Conservation (phyloP, 2,888 invertebrate species). For the Formica aserva region DNA sequence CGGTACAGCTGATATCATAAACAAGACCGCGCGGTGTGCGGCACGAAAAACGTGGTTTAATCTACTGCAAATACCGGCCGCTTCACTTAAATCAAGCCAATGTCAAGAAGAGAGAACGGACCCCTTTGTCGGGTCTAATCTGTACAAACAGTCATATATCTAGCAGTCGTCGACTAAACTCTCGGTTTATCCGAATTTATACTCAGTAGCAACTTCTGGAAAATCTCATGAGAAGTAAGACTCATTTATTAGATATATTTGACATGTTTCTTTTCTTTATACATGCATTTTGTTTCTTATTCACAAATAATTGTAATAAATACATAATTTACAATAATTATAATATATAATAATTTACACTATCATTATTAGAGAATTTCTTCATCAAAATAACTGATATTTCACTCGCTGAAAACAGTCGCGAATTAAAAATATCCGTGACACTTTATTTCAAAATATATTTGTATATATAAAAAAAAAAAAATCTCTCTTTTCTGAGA, state of each 20-base stretch:
- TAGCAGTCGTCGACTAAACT: constrained; percentile 58
- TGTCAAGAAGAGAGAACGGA: constrained; percentile 77
- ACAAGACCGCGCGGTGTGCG: constrained; percentile 56
- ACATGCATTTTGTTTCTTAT: background rate
- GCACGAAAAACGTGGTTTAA: constrained; percentile 74
- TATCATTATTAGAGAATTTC: background rate
- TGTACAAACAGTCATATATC: constrained; percentile 81
- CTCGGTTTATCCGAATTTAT: constrained; percentile 68
- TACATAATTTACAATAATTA: background rate
- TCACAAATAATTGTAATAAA: background rate
- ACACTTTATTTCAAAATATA: constrained; percentile 9
- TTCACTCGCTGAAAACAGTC: background rate
- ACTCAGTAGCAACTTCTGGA: constrained; percentile 61
- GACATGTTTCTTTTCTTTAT: background rate
- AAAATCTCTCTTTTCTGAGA: background rate
- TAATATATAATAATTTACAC: background rate
- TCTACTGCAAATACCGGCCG: constrained; percentile 81
- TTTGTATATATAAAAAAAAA: background rate
- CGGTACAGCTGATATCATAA: constrained; percentile 61
- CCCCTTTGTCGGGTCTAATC: constrained; percentile 82
- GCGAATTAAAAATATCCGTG: background rate
- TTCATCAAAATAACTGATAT: background rate
- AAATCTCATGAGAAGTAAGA: constrained; percentile 4
- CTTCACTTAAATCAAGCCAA: constrained; percentile 79
- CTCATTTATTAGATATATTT: background rate